Evolutionary conservation across 2,113 vertebrate species (phyloP), one percentile per base, ranked within the genome.

Genomic region (Trogon melanurus): DNA sequence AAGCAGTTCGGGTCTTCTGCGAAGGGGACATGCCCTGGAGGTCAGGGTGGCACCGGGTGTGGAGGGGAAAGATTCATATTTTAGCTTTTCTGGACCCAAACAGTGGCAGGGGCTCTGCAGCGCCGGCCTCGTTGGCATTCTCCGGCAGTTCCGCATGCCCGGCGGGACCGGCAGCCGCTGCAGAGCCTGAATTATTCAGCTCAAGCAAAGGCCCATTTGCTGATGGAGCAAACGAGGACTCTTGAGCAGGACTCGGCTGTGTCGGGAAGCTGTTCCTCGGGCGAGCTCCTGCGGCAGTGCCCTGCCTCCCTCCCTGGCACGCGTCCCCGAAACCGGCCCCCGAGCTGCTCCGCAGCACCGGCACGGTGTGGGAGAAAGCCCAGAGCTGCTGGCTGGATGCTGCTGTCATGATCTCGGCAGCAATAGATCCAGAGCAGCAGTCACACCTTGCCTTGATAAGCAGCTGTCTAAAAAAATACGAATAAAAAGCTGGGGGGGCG

Each of bases 101-200:
- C 4, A 1, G 50, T 1, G 10, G 71, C 72, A 48, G 81, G 69
- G 48, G 86, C 89, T 94, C 92, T 84, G 90, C 94, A 94, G 92
- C 50, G 2, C 30, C 6, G 29, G 66, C 87, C 91, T 95, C 56
- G 80, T 96, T 91, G 97, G 95, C 96, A 91, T 92, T 92, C 93
- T 81, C 83, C 21, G 21, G 83, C 64, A 17, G 65, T 44, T 65
- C 91, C 13, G 79, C 34, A 25, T 10, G 34, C 91, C 91, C 86
- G 5, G 82, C 20, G 61, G 91, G 91, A 94, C 88, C 78, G 2
- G 69, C 83, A 83, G 66, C 20, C 15, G 14, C 88, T 81, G 81
- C 88, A 79, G 92, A 93, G 84, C 53, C 87, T 90, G 94, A 97
- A 98, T 98, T 96, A 96, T 97, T 97, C 96, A 97, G 91, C 97